Evolutionary conservation across 2,797 vertebrate species (phyloP).

Genomic region (Liparis tanakae): DNA sequence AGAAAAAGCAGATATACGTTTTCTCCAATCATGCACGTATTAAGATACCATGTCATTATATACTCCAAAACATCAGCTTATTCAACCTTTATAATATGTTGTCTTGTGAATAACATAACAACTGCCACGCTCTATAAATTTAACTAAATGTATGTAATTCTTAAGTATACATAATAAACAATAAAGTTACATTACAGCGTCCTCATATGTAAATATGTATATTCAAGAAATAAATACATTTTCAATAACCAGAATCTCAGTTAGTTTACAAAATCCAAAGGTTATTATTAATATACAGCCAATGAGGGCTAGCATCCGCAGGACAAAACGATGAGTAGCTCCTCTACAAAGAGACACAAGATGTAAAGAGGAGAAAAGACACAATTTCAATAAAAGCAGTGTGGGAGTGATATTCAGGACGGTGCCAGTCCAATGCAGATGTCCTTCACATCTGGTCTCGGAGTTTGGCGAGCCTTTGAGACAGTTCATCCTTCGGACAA

Average conservation of each 20-base stretch:
- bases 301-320: conserved; percentile 4
- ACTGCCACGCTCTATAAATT: not conserved
- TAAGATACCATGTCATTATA: conserved; percentile 16
- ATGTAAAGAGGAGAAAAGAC: conserved; percentile 34
- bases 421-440: conserved; percentile 16
- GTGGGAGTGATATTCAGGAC: conserved; percentile 46
- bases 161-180: conserved; percentile 41
- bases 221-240: conserved; percentile 33
- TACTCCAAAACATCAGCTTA: conserved; percentile 1
- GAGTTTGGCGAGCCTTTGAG: conserved; percentile 83
- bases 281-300: conserved; percentile 36
- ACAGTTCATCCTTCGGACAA: conserved; percentile 82
- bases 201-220: conserved; percentile 39
- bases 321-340: conserved; percentile 15
- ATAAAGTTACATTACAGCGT: conserved; percentile 13
- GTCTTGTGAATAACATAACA: conserved; percentile 38
- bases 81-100: conserved; percentile 25
- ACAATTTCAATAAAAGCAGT: conserved; percentile 33
- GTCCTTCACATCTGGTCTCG: conserved; percentile 80
- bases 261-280: conserved; percentile 36
- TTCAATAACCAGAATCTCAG: conserved; percentile 15
- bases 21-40: conserved; percentile 34
- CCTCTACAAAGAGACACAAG: conserved; percentile 32
- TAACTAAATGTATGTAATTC: conserved; percentile 8
- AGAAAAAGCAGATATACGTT: conserved; percentile 38